These are phyloP conservation scores for Melipona beecheii DNA, from an alignment of 2,888 invertebrate genomes.

Conservation along the genomic window DNA sequence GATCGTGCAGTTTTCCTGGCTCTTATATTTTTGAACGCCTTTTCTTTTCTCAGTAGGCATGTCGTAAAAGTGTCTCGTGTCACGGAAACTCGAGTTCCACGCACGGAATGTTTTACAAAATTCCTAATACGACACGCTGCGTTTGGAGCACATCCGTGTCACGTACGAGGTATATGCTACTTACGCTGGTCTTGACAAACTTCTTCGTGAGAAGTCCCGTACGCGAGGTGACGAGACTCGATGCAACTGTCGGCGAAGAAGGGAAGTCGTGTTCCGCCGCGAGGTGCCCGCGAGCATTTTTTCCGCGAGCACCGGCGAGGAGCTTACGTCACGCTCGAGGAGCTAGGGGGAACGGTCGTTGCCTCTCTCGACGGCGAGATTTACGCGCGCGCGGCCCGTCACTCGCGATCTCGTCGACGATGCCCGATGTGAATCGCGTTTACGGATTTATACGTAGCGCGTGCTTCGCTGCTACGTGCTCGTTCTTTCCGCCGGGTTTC, in stretches of 20 bases:
- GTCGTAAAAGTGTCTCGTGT: no score
- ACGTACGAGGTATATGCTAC: no score
- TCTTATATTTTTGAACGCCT: no score
- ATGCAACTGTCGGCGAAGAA: slow-evolving; percentile 12
- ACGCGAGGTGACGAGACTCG: not conserved
- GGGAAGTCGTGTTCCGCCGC: slow-evolving; percentile 29
- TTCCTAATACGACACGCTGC: no score
- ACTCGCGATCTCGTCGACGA: slow-evolving; percentile 10
- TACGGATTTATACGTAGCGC: not conserved
- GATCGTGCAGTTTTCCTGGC: no score
- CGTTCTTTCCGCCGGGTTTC: not conserved
- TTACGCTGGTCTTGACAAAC: no score
- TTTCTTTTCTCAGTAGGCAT: no score
- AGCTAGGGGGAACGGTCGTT: slow-evolving; percentile 58
- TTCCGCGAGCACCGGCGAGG: slow-evolving; percentile 24
- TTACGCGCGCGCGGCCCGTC: slow-evolving; percentile 36
- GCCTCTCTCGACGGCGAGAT: slow-evolving; percentile 56
- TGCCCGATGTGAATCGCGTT: not conserved
- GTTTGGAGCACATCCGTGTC: no score
- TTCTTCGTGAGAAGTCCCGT: no score
- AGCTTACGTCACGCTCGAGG: slow-evolving; percentile 50
- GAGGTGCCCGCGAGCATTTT: slow-evolving; percentile 12
- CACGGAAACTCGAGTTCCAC: no score
- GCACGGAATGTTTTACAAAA: no score
- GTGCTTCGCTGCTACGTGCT: not conserved